Evolutionary conservation across 2,888 invertebrate species (phyloP).

Genomic region (Hybos culiciformis): DNA sequence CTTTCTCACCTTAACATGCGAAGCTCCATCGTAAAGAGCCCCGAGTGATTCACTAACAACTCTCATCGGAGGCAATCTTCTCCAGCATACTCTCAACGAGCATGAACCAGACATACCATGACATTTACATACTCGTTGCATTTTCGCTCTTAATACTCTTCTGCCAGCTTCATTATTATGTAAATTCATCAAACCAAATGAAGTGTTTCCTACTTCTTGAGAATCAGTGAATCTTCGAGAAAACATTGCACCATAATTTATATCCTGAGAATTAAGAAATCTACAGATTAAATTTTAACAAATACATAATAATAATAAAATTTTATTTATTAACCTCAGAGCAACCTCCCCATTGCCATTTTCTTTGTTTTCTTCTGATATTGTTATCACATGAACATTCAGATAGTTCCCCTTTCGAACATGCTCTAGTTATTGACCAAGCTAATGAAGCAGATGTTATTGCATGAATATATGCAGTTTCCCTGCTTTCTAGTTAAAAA

Average conservation of each 20-base stretch:
- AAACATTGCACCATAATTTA: conserved; percentile 70
- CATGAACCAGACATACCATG: conserved; percentile 91
- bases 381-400: conserved; percentile 80
- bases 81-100: conserved; percentile 81
- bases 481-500: conserved; percentile 78
- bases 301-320: conserved; percentile 13
- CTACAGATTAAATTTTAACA: too few species aligned
- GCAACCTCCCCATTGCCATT: conserved; percentile 90
- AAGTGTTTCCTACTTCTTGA: conserved; percentile 56
- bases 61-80: conserved; percentile 63
- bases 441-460: conserved; percentile 81
- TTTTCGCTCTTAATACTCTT: conserved; percentile 58
- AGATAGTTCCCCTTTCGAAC: conserved; percentile 70
- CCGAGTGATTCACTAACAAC: conserved; percentile 64
- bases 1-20: conserved; percentile 50
- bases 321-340: conserved; percentile 49
- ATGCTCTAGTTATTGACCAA: conserved; percentile 74
- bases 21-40: conserved; percentile 75
- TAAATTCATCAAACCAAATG: conserved; percentile 72
- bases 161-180: conserved; percentile 89
- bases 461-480: conserved; percentile 81
- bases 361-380: conserved; percentile 58
- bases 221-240: conserved; percentile 78
- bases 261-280: too few species aligned
- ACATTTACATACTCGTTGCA: conserved; percentile 84